These are phyloP conservation scores for Cephalotes varians DNA, from an alignment of 2,888 invertebrate genomes.

Conservation along the genomic window DNA sequence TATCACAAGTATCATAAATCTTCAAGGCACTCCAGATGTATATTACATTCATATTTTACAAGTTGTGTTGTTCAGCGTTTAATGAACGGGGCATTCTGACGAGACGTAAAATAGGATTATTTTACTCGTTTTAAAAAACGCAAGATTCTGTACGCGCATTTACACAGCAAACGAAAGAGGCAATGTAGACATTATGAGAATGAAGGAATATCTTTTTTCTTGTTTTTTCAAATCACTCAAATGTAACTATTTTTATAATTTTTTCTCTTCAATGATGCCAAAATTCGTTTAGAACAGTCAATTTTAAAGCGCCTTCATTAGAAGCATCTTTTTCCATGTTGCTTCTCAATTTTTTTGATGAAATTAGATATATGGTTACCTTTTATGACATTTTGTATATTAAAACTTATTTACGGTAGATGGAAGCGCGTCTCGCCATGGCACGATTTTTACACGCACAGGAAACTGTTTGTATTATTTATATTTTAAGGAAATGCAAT, in stretches of 20 bases:
- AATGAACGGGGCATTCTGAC: slow-evolving; percentile 65
- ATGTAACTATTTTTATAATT: slow-evolving; percentile 24
- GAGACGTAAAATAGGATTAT: slow-evolving; percentile 59
- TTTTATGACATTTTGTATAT: slow-evolving; percentile 3
- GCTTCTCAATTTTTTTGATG: slow-evolving; percentile 29
- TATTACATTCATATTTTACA: slow-evolving; percentile 85
- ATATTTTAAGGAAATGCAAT: not conserved
- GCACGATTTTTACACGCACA: slow-evolving; percentile 14
- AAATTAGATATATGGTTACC: slow-evolving; percentile 32
- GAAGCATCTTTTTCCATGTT: slow-evolving; percentile 14
- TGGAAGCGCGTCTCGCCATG: slow-evolving; percentile 32
- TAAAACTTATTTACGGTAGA: slow-evolving; percentile 19
- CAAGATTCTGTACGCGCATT: slow-evolving; percentile 20
- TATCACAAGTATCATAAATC: slow-evolving; percentile 83
- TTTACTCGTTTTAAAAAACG: slow-evolving; percentile 27
- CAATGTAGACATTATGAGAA: slow-evolving; percentile 34
- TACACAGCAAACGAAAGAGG: slow-evolving; percentile 39
- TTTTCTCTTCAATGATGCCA: slow-evolving; percentile 34
- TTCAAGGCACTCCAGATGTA: slow-evolving; percentile 86
- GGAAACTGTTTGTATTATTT: not conserved
- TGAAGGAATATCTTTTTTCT: slow-evolving; percentile 15
- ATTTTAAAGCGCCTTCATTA: slow-evolving; percentile 28
- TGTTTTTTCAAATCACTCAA: slow-evolving; percentile 8
- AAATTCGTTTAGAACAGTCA: slow-evolving; percentile 15
- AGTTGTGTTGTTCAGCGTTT: slow-evolving; percentile 70